Evolutionary conservation across 1,140 invertebrate species (phyloP).

Genomic region (Rhagoletis zephyria): DNA sequence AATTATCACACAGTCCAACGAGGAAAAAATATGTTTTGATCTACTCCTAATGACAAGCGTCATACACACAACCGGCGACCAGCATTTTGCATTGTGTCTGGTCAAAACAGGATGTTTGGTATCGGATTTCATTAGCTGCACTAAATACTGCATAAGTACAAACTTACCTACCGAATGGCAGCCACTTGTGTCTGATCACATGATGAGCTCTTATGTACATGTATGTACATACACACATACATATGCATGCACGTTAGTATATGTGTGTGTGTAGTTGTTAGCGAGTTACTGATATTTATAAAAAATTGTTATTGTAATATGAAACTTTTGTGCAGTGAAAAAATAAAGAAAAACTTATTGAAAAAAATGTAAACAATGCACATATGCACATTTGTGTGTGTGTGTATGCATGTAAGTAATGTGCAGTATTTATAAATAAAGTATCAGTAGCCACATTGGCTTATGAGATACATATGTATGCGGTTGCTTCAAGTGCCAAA

Average conservation of each 20-base stretch:
- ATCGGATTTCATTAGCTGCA: constrained; percentile 32
- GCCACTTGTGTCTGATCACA: neutral
- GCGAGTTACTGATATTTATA: neutral
- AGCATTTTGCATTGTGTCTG: constrained; percentile 1
- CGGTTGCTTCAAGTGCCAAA: constrained; percentile 3
- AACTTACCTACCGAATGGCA: neutral
- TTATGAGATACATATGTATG: neutral
- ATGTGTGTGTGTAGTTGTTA: neutral
- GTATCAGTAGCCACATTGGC: neutral
- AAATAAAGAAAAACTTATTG: neutral
- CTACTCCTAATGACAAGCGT: neutral
- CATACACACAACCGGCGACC: neutral
- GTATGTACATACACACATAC: neutral
- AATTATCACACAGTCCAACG: too few relatives aligned
- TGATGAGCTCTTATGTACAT: neutral
- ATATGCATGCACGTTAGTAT: neutral
- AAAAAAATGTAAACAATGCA: neutral
- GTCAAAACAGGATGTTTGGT: constrained; percentile 55
- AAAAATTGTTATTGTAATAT: constrained; percentile 45
- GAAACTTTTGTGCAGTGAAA: neutral
- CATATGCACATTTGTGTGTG: neutral
- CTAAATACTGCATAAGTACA: constrained; percentile 5
- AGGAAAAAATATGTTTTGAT: neutral
- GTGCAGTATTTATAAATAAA: neutral
- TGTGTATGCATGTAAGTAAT: neutral